Conservation (phyloP, 2,113 vertebrate genomes). For the Nothocercus julius region DNA sequence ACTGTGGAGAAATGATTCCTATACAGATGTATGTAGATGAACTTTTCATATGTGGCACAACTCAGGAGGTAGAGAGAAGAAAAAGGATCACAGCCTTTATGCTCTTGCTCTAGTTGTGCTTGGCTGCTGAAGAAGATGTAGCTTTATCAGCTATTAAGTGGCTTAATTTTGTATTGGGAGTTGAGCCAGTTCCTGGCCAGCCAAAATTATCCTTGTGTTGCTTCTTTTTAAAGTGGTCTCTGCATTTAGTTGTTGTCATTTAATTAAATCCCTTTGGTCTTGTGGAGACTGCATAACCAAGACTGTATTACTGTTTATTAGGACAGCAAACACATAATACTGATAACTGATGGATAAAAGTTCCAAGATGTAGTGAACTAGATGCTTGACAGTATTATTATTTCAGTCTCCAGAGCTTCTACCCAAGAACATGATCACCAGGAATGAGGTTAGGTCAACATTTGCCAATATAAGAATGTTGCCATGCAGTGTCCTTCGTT, state of each 20-base stretch:
- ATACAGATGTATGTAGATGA: not conserved
- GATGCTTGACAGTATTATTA: not conserved
- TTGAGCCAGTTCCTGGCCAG: not conserved
- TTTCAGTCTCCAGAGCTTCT: not conserved
- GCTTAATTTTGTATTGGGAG: not conserved
- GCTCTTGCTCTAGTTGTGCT: not conserved
- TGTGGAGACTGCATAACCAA: not conserved
- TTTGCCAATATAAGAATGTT: not conserved
- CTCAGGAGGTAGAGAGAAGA: not conserved
- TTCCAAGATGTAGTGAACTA: not conserved
- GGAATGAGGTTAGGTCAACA: not conserved
- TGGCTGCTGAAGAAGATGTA: not conserved
- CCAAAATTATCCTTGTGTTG: not conserved
- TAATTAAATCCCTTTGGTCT: not conserved
- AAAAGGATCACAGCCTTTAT: not conserved
- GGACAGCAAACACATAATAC: not conserved
- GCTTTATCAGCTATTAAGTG: not conserved
- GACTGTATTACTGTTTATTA: not conserved
- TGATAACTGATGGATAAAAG: rapidly evolving
- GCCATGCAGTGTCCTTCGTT: not conserved
- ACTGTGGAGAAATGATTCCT: not conserved
- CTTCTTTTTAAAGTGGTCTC: not conserved
- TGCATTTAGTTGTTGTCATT: not conserved
- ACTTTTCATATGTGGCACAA: not conserved
- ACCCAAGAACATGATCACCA: not conserved